Percentiles rank a stretch among this genome's conserved stretches.
These are phyloP conservation scores for Salarias fasciatus DNA, from an alignment of 2,797 vertebrate species.

Conservation along the genomic window DNA sequence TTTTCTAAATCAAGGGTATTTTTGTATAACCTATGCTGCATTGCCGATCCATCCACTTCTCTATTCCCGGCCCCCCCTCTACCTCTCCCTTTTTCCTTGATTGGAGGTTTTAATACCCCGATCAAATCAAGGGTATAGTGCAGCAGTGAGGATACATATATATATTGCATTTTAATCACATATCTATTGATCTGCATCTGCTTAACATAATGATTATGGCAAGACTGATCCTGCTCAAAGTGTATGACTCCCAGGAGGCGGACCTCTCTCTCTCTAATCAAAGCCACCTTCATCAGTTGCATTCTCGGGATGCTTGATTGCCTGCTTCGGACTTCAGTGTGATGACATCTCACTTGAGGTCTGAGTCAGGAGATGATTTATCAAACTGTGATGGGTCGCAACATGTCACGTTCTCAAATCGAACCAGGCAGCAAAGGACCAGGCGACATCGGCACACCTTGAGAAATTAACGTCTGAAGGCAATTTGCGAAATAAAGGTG, in stretches of 20 bases:
- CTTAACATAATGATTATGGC: conserved; percentile 50
- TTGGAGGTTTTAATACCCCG: conserved; percentile 57
- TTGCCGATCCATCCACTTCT: conserved; percentile 42
- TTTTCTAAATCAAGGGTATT: conserved; percentile 53
- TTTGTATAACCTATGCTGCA: conserved; percentile 45
- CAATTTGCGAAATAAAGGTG: not conserved
- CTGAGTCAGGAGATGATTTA: conserved; percentile 30
- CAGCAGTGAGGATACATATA: conserved; percentile 45
- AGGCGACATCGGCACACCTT: conserved; percentile 10
- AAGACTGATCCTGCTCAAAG: conserved; percentile 23
- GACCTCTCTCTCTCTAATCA: conserved; percentile 40
- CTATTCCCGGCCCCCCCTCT: not conserved
- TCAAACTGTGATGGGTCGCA: conserved; percentile 24
- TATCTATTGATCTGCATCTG: conserved; percentile 62
- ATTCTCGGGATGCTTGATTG: not conserved
- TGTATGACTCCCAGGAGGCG: conserved; percentile 31
- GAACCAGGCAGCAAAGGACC: conserved; percentile 2
- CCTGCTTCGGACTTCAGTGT: conserved; percentile 5
- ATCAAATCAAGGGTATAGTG: conserved; percentile 55
- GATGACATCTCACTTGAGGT: conserved; percentile 2
- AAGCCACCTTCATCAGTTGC: conserved; percentile 27
- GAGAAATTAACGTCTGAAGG: conserved; percentile 16
- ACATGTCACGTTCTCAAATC: conserved; percentile 20
- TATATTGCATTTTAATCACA: conserved; percentile 55
- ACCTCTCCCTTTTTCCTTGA: conserved; percentile 35